Evolutionary conservation across 2,113 vertebrate species (phyloP), one percentile per base, ranked within the genome.

Genomic region (Cyanocitta stelleri): DNA sequence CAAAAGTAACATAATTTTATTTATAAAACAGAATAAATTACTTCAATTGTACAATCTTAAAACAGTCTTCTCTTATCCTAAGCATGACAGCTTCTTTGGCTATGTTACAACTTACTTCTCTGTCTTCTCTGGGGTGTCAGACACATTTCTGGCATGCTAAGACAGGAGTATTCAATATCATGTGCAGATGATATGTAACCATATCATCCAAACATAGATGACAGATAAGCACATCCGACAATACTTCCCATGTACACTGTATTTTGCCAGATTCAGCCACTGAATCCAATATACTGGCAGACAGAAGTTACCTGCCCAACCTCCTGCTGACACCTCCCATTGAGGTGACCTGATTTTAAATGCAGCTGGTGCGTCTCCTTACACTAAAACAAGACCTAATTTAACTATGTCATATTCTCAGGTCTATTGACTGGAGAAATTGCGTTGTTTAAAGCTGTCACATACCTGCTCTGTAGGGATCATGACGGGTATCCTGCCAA

Each of bases 401-500:
- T 86, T 71, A 78, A 85, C 10, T 18, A 19, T 19, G 29, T 26
- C 33, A 46, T n/a, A 54, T 21, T 62, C 30, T 83, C 51, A 75
- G n/a, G 54, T 51, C 49, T 52, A 24, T 26, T 30, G 64, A 46
- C 26, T 1, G 1, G 67, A 55, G 30, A 78, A 58, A 75, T 5
- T 7, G 8, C 44, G 37, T 18, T 48, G 32, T 17, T 78, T 62
- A 59, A 46, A 75, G 37, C 46, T 29, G 33, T 27, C 63, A 72
- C 89, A 37, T 97, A 99, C 99, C 99, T 88, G 98, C 98, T 97
- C 97, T 98, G 43, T 99, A 99, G 18, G 99, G 99, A 96, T 99
- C 99, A 26, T 99, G 97, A 24, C 98, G 97, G 7, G 99, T 99
- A 96, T 99, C 99, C 95, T 99, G 99, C 99, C 99, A 99, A 95